Percentiles rank a stretch among this genome's conserved stretches.
Evolutionary conservation across 1,140 invertebrate genomes (phyloP).

Genomic region (Sinella curviseta): DNA sequence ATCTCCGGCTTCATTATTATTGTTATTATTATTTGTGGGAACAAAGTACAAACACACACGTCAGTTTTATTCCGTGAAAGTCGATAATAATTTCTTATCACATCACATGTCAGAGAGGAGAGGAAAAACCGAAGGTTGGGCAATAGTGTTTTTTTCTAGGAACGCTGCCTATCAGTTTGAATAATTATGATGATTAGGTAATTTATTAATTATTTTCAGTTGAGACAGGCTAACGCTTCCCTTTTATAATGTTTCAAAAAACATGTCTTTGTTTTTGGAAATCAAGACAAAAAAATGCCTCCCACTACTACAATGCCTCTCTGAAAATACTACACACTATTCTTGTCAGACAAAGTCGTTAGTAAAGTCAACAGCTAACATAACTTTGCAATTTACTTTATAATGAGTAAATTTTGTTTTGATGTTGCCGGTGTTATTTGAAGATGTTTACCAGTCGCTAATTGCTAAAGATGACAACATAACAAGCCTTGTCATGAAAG

Average conservation of each 20-base stretch:
- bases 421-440: constrained; percentile 12
- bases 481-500: constrained; percentile 2
- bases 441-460: not conserved
- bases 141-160: no score
- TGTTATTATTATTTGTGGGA: not conserved
- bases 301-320: no score
- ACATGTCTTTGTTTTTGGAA: no score
- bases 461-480: constrained; percentile 17
- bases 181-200: no score
- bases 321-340: no score
- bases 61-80: not conserved
- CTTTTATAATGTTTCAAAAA: no score
- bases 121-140: not conserved
- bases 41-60: not conserved
- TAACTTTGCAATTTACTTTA: not conserved
- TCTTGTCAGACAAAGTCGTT: not conserved
- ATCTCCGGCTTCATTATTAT: not conserved
- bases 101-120: not conserved
- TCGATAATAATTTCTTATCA: not conserved
- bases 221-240: no score
- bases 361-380: not conserved
- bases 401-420: not conserved
- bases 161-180: no score
- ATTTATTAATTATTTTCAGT: no score
- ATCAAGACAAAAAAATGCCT: no score